Base-by-base conservation (phyloP, 2,888 invertebrate genomes). In the Apamea crenata region DNA sequence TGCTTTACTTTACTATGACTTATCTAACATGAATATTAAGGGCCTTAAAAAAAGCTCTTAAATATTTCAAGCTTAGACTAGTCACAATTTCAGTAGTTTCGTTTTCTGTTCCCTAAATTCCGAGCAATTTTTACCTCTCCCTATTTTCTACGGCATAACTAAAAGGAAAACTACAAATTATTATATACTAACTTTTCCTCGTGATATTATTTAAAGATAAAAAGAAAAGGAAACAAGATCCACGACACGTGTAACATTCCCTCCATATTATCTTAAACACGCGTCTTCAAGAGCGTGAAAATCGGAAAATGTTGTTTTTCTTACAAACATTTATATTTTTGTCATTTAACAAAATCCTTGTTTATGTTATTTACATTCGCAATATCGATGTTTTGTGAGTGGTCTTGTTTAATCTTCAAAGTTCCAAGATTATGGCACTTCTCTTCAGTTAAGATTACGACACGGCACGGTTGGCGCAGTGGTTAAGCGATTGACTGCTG, bases 181-280 rank as follows among this genome's bases (percentile, higher is more conserved):
- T 21, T 18, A 47, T 47, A 12, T 21, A 36, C 53, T 44, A 75
- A n/a, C 6, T 32, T 32, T 50, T 32, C 16, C 6, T 53, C 2
- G 16, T 44, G 32, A 77, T 44, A n/a, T n/a, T 18, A 32, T 40
- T 40, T 10, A 47, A 14, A 69, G 12, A 25, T 21, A 21, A 40
- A 32, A 7, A n/a, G 3, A 53, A 29, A 71, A 71, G 7, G 12
- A 44, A 32, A 78, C 53, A n/a, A 50, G 8, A 68, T 47, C 21
- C 36, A 61, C 25, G 40, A 21, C 40, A 80, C 40, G 50, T 61
- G 32, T 40, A 61, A 40, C 36, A 59, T 61, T 68, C 14, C 18
- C 18, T 36, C 47, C 36, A 47, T 14, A 67, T 79, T 78, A 56
- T 32, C 50, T 66, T 59, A 79, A 66, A 47, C 69, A 50, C 47